These are phyloP conservation scores for Palaemon carinicauda DNA, from an alignment of 1,140 invertebrate species.

Conservation along the genomic window DNA sequence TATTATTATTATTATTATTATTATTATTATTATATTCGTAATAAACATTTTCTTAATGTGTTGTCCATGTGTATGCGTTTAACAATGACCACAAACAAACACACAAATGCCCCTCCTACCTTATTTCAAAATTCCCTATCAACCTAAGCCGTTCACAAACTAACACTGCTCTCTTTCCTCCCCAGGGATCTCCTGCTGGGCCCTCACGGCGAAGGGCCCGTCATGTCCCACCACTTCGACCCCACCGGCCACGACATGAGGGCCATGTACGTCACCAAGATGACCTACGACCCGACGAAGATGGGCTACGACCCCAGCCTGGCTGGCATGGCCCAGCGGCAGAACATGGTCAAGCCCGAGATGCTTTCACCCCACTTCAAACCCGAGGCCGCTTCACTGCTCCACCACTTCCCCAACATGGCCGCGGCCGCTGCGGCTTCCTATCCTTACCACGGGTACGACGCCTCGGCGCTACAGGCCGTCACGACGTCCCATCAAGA, in stretches of 20 bases:
- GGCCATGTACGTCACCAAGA: conserved; percentile 47
- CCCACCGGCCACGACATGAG: conserved; percentile 39
- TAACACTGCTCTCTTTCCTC: background rate
- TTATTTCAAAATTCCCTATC: too few relatives aligned
- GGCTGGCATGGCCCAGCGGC: conserved; percentile 7
- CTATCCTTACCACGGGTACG: conserved; percentile 45
- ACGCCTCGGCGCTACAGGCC: conserved; percentile 37
- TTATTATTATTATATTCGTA: too few relatives aligned
- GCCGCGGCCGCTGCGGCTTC: conserved; percentile 42
- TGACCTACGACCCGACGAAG: conserved; percentile 44
- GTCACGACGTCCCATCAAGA: conserved; percentile 38
- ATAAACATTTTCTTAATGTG: too few relatives aligned
- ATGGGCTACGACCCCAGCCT: conserved; percentile 43
- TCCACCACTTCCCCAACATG: conserved; percentile 50
- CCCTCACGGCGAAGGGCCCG: conserved; percentile 28
- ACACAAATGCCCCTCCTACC: too few relatives aligned
- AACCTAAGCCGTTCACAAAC: too few relatives aligned
- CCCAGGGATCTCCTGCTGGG: conserved; percentile 41
- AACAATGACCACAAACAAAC: too few relatives aligned
- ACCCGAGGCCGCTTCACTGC: conserved; percentile 36
- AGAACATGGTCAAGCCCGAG: conserved; percentile 26
- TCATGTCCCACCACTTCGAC: conserved; percentile 46
- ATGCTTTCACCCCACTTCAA: conserved; percentile 36
- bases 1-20: too few relatives aligned
- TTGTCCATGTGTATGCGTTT: too few relatives aligned